Evolutionary conservation across 2,888 invertebrate species (phyloP).

Genomic region (Leptinotarsa rubiginosa): DNA sequence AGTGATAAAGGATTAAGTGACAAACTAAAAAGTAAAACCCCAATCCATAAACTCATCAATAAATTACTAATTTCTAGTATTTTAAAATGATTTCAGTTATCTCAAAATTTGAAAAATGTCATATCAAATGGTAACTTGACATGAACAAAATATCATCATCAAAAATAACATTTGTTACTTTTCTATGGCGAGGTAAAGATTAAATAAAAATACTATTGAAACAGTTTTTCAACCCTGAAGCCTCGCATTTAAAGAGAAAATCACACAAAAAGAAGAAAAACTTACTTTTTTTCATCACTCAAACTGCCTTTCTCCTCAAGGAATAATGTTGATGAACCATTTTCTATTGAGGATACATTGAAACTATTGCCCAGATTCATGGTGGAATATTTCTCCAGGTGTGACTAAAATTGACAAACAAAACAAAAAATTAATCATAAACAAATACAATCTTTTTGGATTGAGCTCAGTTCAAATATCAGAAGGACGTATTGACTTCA

Average conservation of each 20-base stretch:
- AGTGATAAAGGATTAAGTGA: no score
- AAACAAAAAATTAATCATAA: slow-evolving; percentile 15
- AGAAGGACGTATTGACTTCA: slow-evolving; percentile 53
- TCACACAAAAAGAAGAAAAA: not conserved
- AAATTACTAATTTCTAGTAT: no score
- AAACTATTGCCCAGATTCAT: slow-evolving; percentile 39
- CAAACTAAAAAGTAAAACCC: no score
- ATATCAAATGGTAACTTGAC: slow-evolving; percentile 30
- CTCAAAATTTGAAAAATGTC: slow-evolving; percentile 2
- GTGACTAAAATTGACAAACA: slow-evolving; percentile 48
- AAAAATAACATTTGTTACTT: slow-evolving; percentile 30
- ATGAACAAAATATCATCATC: slow-evolving; percentile 16
- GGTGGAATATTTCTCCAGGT: slow-evolving; percentile 45
- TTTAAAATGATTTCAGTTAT: not conserved
- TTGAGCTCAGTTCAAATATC: slow-evolving; percentile 30
- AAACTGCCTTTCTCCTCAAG: slow-evolving; percentile 28
- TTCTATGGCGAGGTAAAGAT: slow-evolving; percentile 43
- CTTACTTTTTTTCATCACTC: slow-evolving; percentile 35
- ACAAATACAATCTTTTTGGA: not conserved
- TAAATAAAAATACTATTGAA: slow-evolving; percentile 41
- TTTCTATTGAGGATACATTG: slow-evolving; percentile 34
- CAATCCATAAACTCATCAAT: no score
- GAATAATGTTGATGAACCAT: slow-evolving; percentile 34
- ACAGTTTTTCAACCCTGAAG: slow-evolving; percentile 42
- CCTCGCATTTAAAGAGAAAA: slow-evolving; percentile 28